Evolutionary conservation across 64 coral and sea anemone species (phyloP), one percentile per base, ranked within the genome.

Genomic region (Hydrozoanthus tunicans): DNA sequence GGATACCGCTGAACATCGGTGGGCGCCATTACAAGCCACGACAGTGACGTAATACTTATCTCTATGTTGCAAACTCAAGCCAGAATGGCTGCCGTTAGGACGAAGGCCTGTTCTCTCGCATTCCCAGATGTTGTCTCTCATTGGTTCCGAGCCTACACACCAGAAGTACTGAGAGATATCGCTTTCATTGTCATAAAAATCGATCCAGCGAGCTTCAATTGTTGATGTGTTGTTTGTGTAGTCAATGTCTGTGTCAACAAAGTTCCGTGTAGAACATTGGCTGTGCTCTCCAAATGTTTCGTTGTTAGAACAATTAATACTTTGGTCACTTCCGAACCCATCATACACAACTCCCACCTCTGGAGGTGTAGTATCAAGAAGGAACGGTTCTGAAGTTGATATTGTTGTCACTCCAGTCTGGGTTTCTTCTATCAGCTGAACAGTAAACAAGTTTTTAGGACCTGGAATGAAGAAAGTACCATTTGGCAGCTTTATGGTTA

Each of bases 241-340:
- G 53, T 94, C 90, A 25, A 98, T 79, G 85, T 98, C 95, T 26
- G 93, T 69, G 79, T 98, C 93, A 27, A 90, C 57, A 92, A 98
- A 94, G 53, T 89, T 85, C 9, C 95, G 90, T 56, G 93, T 94
- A 23, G 95, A 98, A 20, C 95, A 98, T 73, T 94, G 93, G n/a
- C 90, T 98, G 43, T 98, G 63, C 61, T 98, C 93, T 4, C 95
- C 85, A 80, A 95, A 79, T 0, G 95, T 98, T 51, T 82, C 63
- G 59, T 98, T 96, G 4, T 59, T 93, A 12, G 95, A 96, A 64
- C 95, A 96, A 69, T 96, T 96, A 70, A 58, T 74, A 20, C 69
- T 91, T 88, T 64, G 89, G 51, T 96, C 89, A 51, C 75, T 93
- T 27, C 91, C 95, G 67, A 96, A 77, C 7, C 94, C 94, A 91